Base-by-base conservation (phyloP, 2,888 invertebrate genomes). In the Drosophila fungiperda region DNA sequence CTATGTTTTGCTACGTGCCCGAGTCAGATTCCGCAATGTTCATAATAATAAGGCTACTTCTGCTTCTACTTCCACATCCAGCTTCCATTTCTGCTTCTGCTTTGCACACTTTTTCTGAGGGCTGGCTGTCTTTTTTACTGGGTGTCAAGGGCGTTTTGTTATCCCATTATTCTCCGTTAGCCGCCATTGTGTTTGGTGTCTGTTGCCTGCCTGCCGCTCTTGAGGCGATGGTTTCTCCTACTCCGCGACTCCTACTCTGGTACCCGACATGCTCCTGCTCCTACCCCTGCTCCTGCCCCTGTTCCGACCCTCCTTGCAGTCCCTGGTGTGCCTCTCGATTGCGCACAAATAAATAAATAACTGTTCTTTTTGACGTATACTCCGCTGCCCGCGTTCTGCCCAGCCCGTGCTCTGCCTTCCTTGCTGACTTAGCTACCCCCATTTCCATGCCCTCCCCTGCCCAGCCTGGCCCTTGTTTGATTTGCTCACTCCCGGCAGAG, bases 131-230 rank as follows among this genome's bases (percentile, higher is more conserved):
- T 88, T 88, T 45, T 90, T 91, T 89, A 89, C 89, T 91, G 92
- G 91, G 91, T 92, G 91, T 92, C 91, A 92, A 92, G 91, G 91
- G 92, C 91, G 91, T 92, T 92, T 91, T 90, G 90, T 91, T 91
- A 91, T 91, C 83, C 91, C 90, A 91, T 91, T 91, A 91, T 91
- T 91, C 82, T 87, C 80, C 78, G 77, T 81, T 86, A 90, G 82
- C 69, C 89, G 85, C 85, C 85, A 83, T 90, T 83, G 82, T 81
- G 55, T 55, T 36, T 55, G 55, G 49, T 69, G 53, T 66, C 55
- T 40, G 63, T 58, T 52, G 60, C 38, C 45, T 45, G 45, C 45
- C 23, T 45, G 45, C 26, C 57, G 58, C 60, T 57, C 40, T 73
- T 67, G 69, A 69, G 68, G 79, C 76, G 62, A 20, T 33, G 52